These are phyloP conservation scores for Drosophila obscura DNA, from an alignment of 1,140 invertebrate species.

Conservation along the genomic window DNA sequence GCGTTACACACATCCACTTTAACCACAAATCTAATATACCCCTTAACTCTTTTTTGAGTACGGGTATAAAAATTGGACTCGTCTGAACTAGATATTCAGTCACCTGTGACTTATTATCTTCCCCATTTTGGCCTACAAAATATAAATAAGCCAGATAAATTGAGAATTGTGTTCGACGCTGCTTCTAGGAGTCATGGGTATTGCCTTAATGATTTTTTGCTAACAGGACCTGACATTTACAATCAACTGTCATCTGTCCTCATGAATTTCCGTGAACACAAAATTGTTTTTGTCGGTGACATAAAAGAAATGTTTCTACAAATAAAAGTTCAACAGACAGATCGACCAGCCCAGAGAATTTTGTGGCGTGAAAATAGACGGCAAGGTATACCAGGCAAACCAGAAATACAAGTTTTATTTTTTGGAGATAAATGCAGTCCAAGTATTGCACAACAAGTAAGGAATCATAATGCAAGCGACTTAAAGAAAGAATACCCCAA, in stretches of 20 bases:
- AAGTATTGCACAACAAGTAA: constrained; percentile 33
- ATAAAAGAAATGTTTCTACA: constrained; percentile 24
- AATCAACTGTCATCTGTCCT: constrained; percentile 13
- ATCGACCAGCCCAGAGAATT: constrained; percentile 14
- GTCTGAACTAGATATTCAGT: background rate
- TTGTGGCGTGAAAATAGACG: constrained; percentile 9
- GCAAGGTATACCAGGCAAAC: background rate
- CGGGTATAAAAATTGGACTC: background rate
- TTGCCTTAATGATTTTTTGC: constrained; percentile 33
- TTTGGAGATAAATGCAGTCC: constrained; percentile 29
- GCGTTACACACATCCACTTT: too few relatives aligned
- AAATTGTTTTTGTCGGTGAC: constrained; percentile 16
- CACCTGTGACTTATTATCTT: constrained; percentile 18
- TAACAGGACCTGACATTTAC: constrained; percentile 26
- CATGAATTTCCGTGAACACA: constrained; percentile 20
- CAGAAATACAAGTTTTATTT: constrained; percentile 39
- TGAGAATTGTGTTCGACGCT: constrained; percentile 26
- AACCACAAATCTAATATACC: too few relatives aligned
- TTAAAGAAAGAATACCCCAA: constrained; percentile 34
- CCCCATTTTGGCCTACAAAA: constrained; percentile 30
- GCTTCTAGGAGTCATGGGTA: constrained; percentile 17
- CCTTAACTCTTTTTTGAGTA: too few relatives aligned
- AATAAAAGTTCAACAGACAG: constrained; percentile 14
- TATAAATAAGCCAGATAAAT: constrained; percentile 29
- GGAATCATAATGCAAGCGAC: constrained; percentile 56